Base-by-base conservation (phyloP, 1,140 invertebrate genomes). In the Psilanteris sp. region DNA sequence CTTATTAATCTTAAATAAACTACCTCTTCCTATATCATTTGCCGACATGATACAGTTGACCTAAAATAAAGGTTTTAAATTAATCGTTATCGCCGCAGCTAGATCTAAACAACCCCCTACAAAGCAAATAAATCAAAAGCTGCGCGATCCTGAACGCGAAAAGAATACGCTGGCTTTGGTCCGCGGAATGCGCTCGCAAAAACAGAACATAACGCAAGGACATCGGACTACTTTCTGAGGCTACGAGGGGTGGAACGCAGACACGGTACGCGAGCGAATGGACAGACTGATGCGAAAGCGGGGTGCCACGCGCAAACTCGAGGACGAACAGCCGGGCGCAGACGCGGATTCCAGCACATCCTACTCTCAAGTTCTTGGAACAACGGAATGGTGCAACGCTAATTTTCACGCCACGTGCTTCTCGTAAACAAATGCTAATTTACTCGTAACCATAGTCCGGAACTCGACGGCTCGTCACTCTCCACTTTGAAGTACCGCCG, bases 371-470 rank as follows among this genome's bases (percentile, higher is more conserved):
- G 50, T 18, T 36, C 36, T 44, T 27, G 7, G 4, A 27, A 32
- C 43, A 18, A 36, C 13, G 20, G 9, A 66, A 64, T 66, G 54
- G 52, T 66, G 59, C 55, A 61, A 66, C 22, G 54, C 52, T 15
- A 54, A 52, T 43, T 37, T 54, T 50, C 16, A 3, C 39, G 66
- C 82, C 83, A 84, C 83, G 83, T 84, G 81, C 64, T 79, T 48
- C 66, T 77, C 57, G 81, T 84, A 84, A 84, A 84, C 81, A 84
- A 78, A 77, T 52, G 57, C 44, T 57, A 59, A 68, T 72, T 71
- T 52, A 18, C 59, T 57, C 29, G 16, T 11, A 59, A 43, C 5
- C 34, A 11, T 72, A 7, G 9, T 1, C 6, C 8, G 48, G 22
- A 59, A 61, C 50, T 61, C 31, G 24, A 46, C 34, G 18, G 15